Conservation (phyloP, 2,888 invertebrate species). For the Punctoribates punctum region DNA sequence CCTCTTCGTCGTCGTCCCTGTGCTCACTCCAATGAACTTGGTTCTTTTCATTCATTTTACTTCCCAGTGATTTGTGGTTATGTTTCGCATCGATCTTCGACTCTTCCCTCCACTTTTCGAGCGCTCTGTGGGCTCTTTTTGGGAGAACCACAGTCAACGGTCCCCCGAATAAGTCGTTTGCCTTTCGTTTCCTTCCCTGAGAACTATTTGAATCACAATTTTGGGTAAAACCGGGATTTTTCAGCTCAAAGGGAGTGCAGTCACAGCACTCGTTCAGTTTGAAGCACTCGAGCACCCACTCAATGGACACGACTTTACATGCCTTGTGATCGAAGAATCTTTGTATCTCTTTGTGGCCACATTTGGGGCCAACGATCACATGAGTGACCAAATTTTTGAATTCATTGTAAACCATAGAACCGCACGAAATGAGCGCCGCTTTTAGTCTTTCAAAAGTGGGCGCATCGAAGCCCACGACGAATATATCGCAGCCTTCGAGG, state of each 20-base stretch:
- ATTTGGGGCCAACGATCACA: conserved; percentile 34
- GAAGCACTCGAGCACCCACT: conserved; percentile 31
- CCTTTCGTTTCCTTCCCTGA: not conserved
- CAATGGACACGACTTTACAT: conserved; percentile 33
- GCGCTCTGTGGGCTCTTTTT: not conserved
- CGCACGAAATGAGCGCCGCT: not conserved
- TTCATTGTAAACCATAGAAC: conserved; percentile 23
- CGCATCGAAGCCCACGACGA: conserved; percentile 31
- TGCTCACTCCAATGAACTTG: not conserved
- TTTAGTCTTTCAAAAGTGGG: not conserved
- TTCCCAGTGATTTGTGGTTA: conserved; percentile 1
- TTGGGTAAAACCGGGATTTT: not conserved
- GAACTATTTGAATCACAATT: not conserved
- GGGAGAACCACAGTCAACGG: not conserved
- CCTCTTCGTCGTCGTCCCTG: not conserved
- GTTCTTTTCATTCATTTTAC: not conserved
- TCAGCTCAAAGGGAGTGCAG: not conserved
- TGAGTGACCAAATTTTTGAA: conserved; percentile 28
- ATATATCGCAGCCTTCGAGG: conserved; percentile 26
- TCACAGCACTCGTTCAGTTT: not conserved
- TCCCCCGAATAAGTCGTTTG: not conserved
- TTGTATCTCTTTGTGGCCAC: not conserved
- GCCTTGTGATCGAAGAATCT: not conserved
- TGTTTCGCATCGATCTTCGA: not conserved
- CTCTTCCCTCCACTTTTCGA: not conserved